Evolutionary conservation across 2,888 invertebrate species (phyloP), one percentile per base, ranked within the genome.

Genomic region (Thereva unica): DNA sequence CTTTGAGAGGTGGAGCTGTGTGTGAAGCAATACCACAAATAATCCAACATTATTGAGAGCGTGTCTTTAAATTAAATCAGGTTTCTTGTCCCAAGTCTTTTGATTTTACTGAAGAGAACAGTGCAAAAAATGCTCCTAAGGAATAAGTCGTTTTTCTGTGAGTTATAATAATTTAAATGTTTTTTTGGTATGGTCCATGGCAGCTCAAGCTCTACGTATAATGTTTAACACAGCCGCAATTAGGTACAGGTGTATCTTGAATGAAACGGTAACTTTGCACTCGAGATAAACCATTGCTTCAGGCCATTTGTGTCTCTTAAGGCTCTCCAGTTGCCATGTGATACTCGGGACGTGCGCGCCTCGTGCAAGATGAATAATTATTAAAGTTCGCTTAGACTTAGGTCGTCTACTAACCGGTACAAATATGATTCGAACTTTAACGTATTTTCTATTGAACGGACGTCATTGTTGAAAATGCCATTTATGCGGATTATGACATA

Each of bases 251-350:
- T 64, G 52, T 64, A 40, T 64, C 45, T 52, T 52, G 23, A 23
- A 23, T 47, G 38, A 38, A 23, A 50, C 9, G 38, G 50, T 5
- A 53, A 42, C 35, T 63, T 63, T 52, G 35, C 41, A 52, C 40
- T 23, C 42, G n/a, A 57, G 67, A 67, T 61, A 61, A 61, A 12
- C 49, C 10, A 73, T 73, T 69, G 73, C 73, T 72, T 71, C 66
- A 67, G 72, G 72, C 72, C 69, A 73, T 72, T 72, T 73, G 71
- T 70, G 71, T 72, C 72, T 72, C 71, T 73, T 71, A 57, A 61
- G 67, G 67, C 70, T 70, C 72, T 70, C 72, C 72, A 73, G 72
- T 73, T 71, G 72, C 72, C 71, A 73, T 73, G 73, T 72, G 73
- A 71, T 72, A 72, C 71, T 71, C 73, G 71, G 72, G 68, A 71